phyloP scores from a whole-genome alignment of 1,140 invertebrate genomes.

The Zaprionus camerounensis region DNA sequence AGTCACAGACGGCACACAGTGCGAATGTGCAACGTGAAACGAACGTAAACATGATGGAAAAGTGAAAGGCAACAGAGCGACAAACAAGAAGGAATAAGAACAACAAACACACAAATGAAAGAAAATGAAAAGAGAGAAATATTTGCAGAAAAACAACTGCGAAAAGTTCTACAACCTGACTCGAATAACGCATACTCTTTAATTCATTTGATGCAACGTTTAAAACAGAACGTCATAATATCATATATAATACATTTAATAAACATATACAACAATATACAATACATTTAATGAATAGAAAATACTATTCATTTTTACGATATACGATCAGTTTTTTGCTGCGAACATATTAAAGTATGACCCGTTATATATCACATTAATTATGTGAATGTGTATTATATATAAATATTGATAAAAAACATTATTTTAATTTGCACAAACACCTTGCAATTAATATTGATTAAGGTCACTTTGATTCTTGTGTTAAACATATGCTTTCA shows the following conservation, averaged over 20 bases:
- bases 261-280: no score
- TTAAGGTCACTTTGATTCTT: neutral
- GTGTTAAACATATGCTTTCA: no score
- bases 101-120: neutral
- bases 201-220: neutral
- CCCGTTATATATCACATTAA: no score
- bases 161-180: neutral
- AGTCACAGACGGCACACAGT: constrained; percentile 26
- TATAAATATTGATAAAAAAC: no score
- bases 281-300: no score
- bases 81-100: constrained; percentile 2
- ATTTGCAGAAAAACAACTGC: constrained; percentile 8
- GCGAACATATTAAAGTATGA: no score
- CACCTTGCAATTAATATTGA: no score
- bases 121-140: constrained; percentile 4
- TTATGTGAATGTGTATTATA: no score
- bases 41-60: neutral
- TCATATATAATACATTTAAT: no score
- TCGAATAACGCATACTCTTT: neutral
- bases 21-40: constrained; percentile 8
- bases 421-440: no score
- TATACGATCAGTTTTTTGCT: no score
- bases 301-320: no score
- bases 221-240: neutral
- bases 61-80: constrained; percentile 1